Evolutionary conservation across 2,888 invertebrate species (phyloP).

Genomic region (Merodon equestris): DNA sequence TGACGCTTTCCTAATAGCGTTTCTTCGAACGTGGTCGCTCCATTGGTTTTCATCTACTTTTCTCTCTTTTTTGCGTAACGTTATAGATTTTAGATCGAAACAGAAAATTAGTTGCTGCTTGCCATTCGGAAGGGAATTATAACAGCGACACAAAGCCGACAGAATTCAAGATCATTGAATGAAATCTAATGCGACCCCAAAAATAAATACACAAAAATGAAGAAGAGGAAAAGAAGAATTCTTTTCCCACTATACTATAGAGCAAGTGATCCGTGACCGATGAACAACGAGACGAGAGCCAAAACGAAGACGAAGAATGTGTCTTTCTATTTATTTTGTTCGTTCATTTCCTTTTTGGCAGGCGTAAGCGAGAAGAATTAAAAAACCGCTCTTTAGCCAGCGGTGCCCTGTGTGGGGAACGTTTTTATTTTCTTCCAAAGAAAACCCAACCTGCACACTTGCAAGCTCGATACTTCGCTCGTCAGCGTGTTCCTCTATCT

Average conservation of each 20-base stretch:
- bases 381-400: background rate
- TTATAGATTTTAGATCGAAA: too few species aligned
- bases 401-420: constrained; percentile 8
- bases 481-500: too few species aligned
- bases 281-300: too few species aligned
- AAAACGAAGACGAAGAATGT: constrained; percentile 36
- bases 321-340: constrained; percentile 1
- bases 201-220: constrained; percentile 48
- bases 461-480: too few species aligned
- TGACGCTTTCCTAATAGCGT: background rate
- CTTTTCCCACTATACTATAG: constrained; percentile 53
- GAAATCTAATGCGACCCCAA: constrained; percentile 66
- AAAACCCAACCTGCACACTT: background rate
- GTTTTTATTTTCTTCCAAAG: constrained; percentile 20
- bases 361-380: constrained; percentile 40
- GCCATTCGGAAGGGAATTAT: constrained; percentile 54
- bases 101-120: background rate
- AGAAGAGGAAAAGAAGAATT: constrained; percentile 24
- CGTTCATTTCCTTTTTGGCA: constrained; percentile 45
- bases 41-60: background rate
- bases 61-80: background rate
- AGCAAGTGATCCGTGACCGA: constrained; percentile 54
- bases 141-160: constrained; percentile 45
- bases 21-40: background rate
- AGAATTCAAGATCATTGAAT: constrained; percentile 65